Percentiles rank a stretch among this genome's conserved stretches.
phyloP scores from a whole-genome alignment of 2,113 vertebrate genomes.

The Probosciger aterrimus region DNA sequence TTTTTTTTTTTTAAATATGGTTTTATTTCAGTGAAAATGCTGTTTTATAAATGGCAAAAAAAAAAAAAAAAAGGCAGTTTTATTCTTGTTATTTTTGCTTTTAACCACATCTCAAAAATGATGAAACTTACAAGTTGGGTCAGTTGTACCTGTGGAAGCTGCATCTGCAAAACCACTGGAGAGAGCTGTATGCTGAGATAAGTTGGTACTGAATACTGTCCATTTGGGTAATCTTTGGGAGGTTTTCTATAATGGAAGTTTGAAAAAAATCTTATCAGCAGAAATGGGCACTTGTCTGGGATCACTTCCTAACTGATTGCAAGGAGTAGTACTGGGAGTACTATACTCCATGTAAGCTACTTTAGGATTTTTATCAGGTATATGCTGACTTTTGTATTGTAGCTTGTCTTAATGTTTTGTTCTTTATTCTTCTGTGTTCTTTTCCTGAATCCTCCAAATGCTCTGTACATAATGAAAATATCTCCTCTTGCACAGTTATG shows the following conservation, averaged over 20 bases:
- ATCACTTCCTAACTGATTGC: background rate
- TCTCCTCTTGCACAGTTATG: background rate
- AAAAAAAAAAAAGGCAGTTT: background rate
- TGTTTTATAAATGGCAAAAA: background rate
- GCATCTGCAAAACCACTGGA: conserved; percentile 8
- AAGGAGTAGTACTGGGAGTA: background rate
- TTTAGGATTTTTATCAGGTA: fast-evolving
- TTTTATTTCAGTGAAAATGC: background rate
- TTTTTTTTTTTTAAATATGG: background rate
- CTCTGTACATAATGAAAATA: background rate
- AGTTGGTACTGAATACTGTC: background rate
- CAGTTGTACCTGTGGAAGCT: background rate
- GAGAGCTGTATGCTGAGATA: background rate
- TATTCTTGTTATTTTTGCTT: background rate
- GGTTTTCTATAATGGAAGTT: background rate
- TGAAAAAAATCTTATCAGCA: background rate
- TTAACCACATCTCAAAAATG: background rate
- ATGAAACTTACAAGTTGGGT: background rate
- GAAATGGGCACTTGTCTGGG: background rate
- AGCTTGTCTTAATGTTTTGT: background rate
- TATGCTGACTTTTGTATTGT: background rate
- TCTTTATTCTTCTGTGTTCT: background rate
- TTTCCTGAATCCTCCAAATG: background rate
- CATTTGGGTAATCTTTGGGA: background rate
- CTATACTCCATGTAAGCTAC: background rate